Base-by-base conservation (phyloP, 2,113 vertebrate genomes). In the Pleuronectes platessa region DNA sequence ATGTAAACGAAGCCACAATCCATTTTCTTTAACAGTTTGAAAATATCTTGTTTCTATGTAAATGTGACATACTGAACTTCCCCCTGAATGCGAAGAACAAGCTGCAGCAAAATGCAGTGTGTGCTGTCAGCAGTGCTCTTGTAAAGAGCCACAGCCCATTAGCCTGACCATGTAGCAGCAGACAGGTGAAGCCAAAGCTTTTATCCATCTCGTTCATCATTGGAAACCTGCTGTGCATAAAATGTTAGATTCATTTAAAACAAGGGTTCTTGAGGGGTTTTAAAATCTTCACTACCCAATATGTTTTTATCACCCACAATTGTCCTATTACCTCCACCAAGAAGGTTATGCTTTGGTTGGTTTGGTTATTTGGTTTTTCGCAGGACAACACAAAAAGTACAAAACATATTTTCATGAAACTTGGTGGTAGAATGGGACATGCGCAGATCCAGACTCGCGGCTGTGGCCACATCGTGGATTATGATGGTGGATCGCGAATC, bases 121-220 rank as follows among this genome's bases (percentile, higher is more conserved):
- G 78, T 55, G 64, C 35, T 67, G 56, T 66, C 61, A 56, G 65
- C 53, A 15, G 62, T 37, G 61, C 45, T 76, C 56, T 45, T 67
- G 73, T 58, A 21, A 27, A 68, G 64, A 78, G 59, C 69, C 74
- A 77, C 59, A 73, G 68, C 45, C 70, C 70, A 83, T 83, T 74
- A 78, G 65, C 70, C 54, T 37, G 70, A 37, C 9, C 81, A 49
- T 74, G 81, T 83, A 63, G 68, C 63, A 58, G 74, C 70, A 68
- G 68, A 63, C 58, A 68, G 27, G 62, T 58, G 56, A 62, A 37
- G 73, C 68, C 68, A 54, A 59, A 62, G 63, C 58, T 51, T 56
- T 63, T 40, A 62, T 51, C 56, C 62, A 60, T 54, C 74, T 73
- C 75, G 74, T 78, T 74, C 65, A 83, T 78, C 70, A 78, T 14